These are phyloP conservation scores for Percopsis transmontana DNA, from an alignment of 2,113 vertebrate genomes.

Conservation along the genomic window DNA sequence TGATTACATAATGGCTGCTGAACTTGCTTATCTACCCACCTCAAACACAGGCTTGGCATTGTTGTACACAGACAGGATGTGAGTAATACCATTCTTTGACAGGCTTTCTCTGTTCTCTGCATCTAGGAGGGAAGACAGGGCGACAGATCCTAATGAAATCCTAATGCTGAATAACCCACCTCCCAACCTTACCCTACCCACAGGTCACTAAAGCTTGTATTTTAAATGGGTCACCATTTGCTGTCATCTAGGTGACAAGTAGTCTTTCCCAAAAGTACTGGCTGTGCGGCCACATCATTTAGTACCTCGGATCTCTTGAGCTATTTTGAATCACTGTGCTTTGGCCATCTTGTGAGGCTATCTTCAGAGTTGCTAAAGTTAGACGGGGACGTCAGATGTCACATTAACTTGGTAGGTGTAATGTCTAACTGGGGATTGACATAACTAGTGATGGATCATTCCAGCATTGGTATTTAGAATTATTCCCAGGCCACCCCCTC, in stretches of 20 bases:
- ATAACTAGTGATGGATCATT: not conserved
- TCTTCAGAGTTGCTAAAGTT: constrained; percentile 54
- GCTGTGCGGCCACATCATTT: constrained; percentile 6
- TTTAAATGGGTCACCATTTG: too few relatives aligned
- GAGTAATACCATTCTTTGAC: constrained; percentile 82
- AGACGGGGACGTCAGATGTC: constrained; percentile 27
- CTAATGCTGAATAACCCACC: not conserved
- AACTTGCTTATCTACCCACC: constrained; percentile 64
- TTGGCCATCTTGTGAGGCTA: constrained; percentile 24
- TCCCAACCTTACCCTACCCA: not conserved
- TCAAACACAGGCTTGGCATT: constrained; percentile 81
- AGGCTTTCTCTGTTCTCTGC: constrained; percentile 83
- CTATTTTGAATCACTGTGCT: constrained; percentile 58
- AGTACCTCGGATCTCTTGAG: constrained; percentile 27
- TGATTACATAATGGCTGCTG: not conserved
- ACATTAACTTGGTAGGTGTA: constrained; percentile 24
- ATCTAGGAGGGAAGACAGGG: constrained; percentile 69
- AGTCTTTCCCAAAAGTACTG: not conserved
- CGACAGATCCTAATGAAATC: not conserved
- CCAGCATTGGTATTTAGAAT: too few relatives aligned
- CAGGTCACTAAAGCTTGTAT: not conserved
- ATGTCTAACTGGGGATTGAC: not conserved
- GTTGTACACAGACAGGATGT: constrained; percentile 86
- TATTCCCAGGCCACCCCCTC: too few relatives aligned
- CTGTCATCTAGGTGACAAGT: too few relatives aligned